These are phyloP conservation scores for Euphydryas editha DNA, from an alignment of 2,888 invertebrate species.

Conservation along the genomic window DNA sequence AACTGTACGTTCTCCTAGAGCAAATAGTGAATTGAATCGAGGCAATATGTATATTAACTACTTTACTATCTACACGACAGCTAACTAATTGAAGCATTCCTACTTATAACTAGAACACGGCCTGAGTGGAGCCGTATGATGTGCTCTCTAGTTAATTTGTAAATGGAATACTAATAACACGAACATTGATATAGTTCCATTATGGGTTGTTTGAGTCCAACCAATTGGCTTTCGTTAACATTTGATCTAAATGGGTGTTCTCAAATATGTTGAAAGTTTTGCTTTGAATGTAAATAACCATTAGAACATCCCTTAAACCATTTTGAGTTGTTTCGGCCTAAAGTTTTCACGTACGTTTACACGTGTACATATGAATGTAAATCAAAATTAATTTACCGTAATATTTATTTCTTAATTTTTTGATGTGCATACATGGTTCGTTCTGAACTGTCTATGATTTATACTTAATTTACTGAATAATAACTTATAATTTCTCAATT, in stretches of 20 bases:
- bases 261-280: neutral
- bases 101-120: neutral
- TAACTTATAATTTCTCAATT: slow-evolving; percentile 31
- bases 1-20: no score
- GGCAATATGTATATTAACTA: neutral
- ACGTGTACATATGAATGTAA: no score
- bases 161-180: neutral
- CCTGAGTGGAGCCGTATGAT: neutral
- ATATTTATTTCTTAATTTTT: no score
- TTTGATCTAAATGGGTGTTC: neutral
- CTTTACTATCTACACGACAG: neutral
- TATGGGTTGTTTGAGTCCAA: no score
- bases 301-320: no score
- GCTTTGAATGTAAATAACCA: no score
- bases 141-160: neutral
- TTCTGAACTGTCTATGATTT: no score
- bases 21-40: neutral
- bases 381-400: no score
- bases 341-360: no score
- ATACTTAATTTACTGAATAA: no score
- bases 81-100: slow-evolving; percentile 5
- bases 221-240: neutral
- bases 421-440: no score
- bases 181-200: neutral
- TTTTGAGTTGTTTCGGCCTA: no score